Percentiles rank a stretch among this genome's conserved stretches.
Conservation (phyloP, 2,113 vertebrate genomes). For the Rhea pennata region DNA sequence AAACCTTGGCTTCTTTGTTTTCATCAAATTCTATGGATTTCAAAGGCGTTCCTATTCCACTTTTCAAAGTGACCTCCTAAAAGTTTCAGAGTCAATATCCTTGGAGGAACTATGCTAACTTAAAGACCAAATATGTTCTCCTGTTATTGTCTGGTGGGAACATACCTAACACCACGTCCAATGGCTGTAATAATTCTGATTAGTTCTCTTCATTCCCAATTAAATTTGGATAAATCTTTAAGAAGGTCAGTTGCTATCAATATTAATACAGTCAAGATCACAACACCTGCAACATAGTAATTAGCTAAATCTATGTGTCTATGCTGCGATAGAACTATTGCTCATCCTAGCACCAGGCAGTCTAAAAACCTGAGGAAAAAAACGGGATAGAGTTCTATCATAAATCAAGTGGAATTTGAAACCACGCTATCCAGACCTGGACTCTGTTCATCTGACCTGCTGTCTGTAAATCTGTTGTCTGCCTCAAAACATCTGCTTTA, state of each 20-base stretch:
- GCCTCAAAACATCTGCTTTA: neutral
- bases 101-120: neutral
- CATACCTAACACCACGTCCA: neutral
- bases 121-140: neutral
- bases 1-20: neutral
- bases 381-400: neutral
- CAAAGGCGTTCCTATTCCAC: neutral
- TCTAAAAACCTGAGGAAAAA: neutral
- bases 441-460: neutral
- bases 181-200: neutral
- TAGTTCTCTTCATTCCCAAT: neutral
- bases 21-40: neutral
- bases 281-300: neutral
- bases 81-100: neutral
- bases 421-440: neutral
- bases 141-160: neutral
- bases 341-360: neutral
- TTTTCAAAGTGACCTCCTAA: neutral
- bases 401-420: neutral
- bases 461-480: constrained; percentile 14
- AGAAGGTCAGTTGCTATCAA: neutral
- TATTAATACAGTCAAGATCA: neutral
- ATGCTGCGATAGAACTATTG: neutral
- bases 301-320: neutral
- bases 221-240: neutral